Evolutionary conservation across 2,797 vertebrate genomes (phyloP).

Genomic region (Galago senegalensis): DNA sequence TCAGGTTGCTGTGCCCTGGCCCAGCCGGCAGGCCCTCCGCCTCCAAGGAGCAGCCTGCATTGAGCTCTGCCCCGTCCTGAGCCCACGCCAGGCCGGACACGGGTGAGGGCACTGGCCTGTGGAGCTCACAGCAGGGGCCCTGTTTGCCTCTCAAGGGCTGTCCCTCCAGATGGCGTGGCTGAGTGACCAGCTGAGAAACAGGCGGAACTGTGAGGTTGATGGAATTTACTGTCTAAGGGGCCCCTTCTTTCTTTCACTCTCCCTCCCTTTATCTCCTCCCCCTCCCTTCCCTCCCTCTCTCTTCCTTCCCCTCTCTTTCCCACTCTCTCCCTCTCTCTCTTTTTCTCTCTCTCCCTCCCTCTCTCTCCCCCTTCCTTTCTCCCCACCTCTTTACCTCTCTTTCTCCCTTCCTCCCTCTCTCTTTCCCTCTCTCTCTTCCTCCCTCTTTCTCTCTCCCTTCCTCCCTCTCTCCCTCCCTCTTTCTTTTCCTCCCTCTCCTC

Average conservation of each 20-base stretch:
- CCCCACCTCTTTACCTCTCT: background rate
- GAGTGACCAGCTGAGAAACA: background rate
- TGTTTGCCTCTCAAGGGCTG: background rate
- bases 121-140: background rate
- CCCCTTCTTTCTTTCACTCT: background rate
- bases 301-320: fast-evolving
- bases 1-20: constrained; percentile 89
- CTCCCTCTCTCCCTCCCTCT: fast-evolving
- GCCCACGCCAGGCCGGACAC: constrained; percentile 14
- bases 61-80: constrained; percentile 51
- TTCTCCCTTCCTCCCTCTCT: background rate
- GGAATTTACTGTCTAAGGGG: background rate
- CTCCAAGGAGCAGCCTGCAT: constrained; percentile 54
- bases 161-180: background rate
- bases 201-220: background rate
- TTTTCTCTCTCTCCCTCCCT: too few relatives aligned
- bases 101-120: background rate
- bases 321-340: too few relatives aligned
- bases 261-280: background rate
- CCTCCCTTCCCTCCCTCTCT: background rate
- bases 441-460: background rate
- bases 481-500: background rate
- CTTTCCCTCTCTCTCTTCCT: background rate
- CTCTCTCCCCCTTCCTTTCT: too few relatives aligned
- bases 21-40: constrained; percentile 86